Percentiles rank a stretch among this genome's conserved stretches.
Evolutionary conservation across 2,888 invertebrate genomes (phyloP).

Genomic region (Piscicola geometra): DNA sequence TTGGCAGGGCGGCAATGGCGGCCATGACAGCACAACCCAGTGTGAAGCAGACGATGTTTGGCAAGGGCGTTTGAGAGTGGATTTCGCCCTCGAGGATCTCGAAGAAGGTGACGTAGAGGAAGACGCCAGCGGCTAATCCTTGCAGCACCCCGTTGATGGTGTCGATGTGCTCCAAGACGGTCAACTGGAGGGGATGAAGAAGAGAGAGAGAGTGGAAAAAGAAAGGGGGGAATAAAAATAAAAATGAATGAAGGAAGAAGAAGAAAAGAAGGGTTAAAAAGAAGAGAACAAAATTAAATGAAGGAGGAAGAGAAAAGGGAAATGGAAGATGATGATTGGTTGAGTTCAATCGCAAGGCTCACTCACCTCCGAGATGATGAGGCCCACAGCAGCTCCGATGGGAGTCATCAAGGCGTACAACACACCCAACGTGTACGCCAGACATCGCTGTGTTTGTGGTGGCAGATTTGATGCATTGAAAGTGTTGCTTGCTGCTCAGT

Average conservation of each 20-base stretch:
- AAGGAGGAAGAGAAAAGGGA: too few species aligned
- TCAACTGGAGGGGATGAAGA: not conserved
- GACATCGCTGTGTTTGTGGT: too few species aligned
- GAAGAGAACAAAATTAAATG: too few species aligned
- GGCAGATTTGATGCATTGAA: too few species aligned
- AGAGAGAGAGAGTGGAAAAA: too few species aligned
- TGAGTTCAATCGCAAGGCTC: too few species aligned
- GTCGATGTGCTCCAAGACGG: conserved; percentile 14
- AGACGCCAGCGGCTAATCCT: conserved; percentile 84
- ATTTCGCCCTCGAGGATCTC: conserved; percentile 67
- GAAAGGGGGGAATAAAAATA: too few species aligned
- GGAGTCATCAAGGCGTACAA: conserved; percentile 65
- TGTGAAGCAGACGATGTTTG: conserved; percentile 6
- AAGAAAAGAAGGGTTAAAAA: too few species aligned
- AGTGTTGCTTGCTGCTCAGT: too few species aligned
- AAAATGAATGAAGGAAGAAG: too few species aligned
- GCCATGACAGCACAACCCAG: conserved; percentile 14
- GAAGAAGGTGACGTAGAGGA: conserved; percentile 90
- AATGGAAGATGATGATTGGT: too few species aligned
- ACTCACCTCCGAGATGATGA: conserved; percentile 56
- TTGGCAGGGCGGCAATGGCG: conserved; percentile 16
- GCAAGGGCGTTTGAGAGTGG: conserved; percentile 2
- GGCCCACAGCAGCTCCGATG: conserved; percentile 66
- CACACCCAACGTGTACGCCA: conserved; percentile 52
- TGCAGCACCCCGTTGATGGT: conserved; percentile 61